Evolutionary conservation across 2,113 vertebrate species (phyloP).

Genomic region (Meleagris gallopavo): DNA sequence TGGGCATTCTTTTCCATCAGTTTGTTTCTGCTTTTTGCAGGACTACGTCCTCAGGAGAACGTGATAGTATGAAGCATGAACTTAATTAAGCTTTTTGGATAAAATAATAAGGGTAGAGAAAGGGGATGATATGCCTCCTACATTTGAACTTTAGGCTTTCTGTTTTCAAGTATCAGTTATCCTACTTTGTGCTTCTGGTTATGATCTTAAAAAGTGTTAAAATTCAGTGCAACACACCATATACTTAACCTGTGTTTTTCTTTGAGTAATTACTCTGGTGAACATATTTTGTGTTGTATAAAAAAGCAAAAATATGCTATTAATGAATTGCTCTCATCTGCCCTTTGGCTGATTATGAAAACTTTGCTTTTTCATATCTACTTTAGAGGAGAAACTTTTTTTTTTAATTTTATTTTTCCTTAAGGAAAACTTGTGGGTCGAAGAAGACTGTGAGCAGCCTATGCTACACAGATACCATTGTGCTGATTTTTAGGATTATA

Average conservation of each 20-base stretch:
- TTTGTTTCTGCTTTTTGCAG: background rate
- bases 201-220: background rate
- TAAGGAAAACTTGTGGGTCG: background rate
- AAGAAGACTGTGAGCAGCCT: background rate
- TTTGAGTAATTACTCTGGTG: background rate
- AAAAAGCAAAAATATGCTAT: background rate
- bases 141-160: background rate
- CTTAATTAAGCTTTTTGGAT: background rate
- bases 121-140: background rate
- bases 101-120: background rate
- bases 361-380: fast-evolving
- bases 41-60: background rate
- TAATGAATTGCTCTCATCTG: fast-evolving
- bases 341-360: background rate
- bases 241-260: background rate
- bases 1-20: background rate
- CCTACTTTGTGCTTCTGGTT: background rate
- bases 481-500: background rate
- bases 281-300: background rate
- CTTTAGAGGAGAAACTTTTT: background rate
- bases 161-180: background rate
- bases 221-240: background rate
- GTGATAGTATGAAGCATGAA: background rate
- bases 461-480: background rate
- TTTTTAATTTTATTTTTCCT: background rate